Percentiles rank a stretch among this genome's conserved stretches.
Evolutionary conservation across 2,888 invertebrate species (phyloP).

Genomic region (Eulithis testata): DNA sequence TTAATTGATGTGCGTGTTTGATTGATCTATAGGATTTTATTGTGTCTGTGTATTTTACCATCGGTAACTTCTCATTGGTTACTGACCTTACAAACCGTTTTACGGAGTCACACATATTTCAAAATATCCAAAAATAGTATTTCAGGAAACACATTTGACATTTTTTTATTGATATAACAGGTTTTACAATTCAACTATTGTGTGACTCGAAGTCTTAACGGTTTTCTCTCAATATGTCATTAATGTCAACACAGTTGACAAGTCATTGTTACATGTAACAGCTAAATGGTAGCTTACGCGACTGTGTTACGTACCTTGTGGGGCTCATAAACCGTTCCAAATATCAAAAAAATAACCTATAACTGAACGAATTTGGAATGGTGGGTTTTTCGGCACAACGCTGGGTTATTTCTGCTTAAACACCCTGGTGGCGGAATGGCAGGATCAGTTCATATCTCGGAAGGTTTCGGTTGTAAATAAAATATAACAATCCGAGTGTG

Average conservation of each 20-base stretch:
- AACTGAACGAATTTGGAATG: conserved; percentile 51
- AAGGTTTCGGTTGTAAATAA: conserved; percentile 26
- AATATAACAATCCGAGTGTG: conserved; percentile 51
- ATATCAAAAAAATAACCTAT: conserved; percentile 44
- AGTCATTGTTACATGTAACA: conserved; percentile 59
- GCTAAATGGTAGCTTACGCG: conserved; percentile 78
- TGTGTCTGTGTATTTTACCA: conserved; percentile 45
- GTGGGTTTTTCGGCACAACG: conserved; percentile 61
- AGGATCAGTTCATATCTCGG: conserved; percentile 39
- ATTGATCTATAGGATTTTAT: conserved; percentile 13
- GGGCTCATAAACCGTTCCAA: conserved; percentile 69
- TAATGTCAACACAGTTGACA: conserved; percentile 27
- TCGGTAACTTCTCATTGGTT: conserved; percentile 42
- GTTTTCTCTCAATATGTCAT: conserved; percentile 9
- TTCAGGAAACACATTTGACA: too few relatives aligned
- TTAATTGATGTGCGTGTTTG: too few relatives aligned
- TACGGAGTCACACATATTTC: conserved; percentile 29
- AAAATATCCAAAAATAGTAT: too few relatives aligned
- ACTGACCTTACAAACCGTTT: conserved; percentile 37
- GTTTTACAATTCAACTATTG: background rate
- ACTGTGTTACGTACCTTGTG: conserved; percentile 80
- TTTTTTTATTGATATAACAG: too few relatives aligned
- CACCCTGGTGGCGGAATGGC: conserved; percentile 77
- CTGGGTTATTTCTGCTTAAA: conserved; percentile 67
- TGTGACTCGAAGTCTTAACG: conserved; percentile 28